A percentile compares a stretch with the other conserved stretches of the same genome.
phyloP scores from a whole-genome alignment of 2,797 vertebrate genomes.

The Sebastes minor region DNA sequence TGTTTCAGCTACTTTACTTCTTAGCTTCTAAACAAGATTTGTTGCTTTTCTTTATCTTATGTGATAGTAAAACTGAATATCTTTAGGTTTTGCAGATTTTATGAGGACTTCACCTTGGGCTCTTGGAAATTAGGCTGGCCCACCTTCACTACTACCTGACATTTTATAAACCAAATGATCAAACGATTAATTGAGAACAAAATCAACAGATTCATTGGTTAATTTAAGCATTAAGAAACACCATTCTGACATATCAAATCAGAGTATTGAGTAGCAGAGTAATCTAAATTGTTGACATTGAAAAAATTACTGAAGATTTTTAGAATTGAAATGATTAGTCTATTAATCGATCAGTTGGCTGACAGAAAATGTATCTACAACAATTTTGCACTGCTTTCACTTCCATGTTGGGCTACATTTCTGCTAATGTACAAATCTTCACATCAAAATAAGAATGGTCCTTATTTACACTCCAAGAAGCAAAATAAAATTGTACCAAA shows the following conservation, averaged over 20 bases:
- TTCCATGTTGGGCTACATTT: too few species aligned
- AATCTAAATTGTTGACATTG: background rate
- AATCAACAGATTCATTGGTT: background rate
- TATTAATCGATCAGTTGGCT: background rate
- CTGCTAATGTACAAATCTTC: too few species aligned
- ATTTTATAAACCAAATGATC: background rate
- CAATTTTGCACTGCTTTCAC: background rate
- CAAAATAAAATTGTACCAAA: too few species aligned
- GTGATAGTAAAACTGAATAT: background rate
- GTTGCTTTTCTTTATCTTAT: background rate
- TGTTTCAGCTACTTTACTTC: background rate
- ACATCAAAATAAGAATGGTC: too few species aligned
- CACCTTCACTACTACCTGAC: background rate
- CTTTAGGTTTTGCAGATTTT: background rate
- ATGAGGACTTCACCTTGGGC: background rate
- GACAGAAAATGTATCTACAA: background rate
- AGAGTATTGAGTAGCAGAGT: background rate
- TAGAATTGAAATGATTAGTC: background rate
- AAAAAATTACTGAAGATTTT: background rate
- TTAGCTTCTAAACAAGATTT: background rate
- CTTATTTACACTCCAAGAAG: too few species aligned
- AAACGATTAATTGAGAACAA: background rate
- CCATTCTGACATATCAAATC: background rate
- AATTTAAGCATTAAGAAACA: background rate
- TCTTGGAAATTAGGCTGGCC: too few species aligned